phyloP scores from a whole-genome alignment of 2,797 vertebrate species.

The Myotis myotis region DNA sequence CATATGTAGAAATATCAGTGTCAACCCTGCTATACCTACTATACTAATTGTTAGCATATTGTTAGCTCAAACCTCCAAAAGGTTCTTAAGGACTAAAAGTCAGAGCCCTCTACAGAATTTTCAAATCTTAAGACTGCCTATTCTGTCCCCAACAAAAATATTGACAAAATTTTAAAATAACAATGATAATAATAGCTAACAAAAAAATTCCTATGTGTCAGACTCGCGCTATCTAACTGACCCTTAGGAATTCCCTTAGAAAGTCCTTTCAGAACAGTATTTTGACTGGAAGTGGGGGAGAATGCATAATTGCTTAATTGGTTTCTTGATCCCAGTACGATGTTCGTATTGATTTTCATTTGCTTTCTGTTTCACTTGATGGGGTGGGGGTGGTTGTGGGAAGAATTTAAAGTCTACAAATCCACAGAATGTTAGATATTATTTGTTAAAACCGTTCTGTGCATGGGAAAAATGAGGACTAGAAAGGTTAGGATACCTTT shows the following conservation, averaged over 20 bases:
- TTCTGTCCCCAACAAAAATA: background rate
- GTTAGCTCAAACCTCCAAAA: background rate
- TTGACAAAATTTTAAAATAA: background rate
- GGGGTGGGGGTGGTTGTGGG: background rate
- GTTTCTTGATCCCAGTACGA: background rate
- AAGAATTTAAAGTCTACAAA: slow-evolving; percentile 18
- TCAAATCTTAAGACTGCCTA: background rate
- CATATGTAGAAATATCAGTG: background rate
- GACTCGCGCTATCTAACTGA: background rate
- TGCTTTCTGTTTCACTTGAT: slow-evolving; percentile 43
- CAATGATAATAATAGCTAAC: background rate
- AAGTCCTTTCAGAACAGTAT: background rate
- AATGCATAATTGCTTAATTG: background rate
- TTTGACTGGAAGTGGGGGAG: background rate
- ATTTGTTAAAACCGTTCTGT: slow-evolving; percentile 18
- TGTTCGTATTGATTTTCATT: slow-evolving; percentile 15
- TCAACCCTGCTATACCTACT: background rate
- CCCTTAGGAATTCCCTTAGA: background rate
- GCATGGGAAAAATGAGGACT: background rate
- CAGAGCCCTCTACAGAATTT: background rate
- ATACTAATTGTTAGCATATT: background rate
- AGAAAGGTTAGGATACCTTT: background rate
- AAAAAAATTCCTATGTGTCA: background rate
- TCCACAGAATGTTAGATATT: background rate
- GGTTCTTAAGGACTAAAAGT: background rate